Conservation (phyloP, 1,140 invertebrate genomes). For the Phymastichus coffea region DNA sequence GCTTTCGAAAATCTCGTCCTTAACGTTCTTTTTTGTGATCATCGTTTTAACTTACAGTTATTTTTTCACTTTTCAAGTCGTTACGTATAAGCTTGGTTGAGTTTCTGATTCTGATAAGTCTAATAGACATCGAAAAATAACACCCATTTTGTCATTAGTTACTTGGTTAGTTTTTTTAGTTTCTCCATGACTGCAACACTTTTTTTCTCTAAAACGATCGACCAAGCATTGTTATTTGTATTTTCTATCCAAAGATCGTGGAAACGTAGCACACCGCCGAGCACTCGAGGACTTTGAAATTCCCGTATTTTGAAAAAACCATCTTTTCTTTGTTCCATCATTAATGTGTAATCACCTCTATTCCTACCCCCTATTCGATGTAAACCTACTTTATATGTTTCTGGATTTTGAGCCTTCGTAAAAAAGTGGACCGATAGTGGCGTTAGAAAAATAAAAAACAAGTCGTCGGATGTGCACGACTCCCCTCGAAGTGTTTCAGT, state of each 20-base stretch:
- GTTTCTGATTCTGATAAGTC: constrained; percentile 50
- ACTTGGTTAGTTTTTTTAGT: no score
- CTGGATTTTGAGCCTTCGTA: not conserved
- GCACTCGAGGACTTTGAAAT: constrained; percentile 21
- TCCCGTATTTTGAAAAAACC: not conserved
- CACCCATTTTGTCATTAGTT: constrained; percentile 50
- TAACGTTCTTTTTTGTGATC: not conserved
- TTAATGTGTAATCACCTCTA: not conserved
- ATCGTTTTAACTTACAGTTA: constrained; percentile 4
- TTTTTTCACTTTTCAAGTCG: constrained; percentile 22
- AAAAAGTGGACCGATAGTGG: not conserved
- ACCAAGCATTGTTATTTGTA: constrained; percentile 2
- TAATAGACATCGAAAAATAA: constrained; percentile 56
- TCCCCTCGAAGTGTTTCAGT: not conserved
- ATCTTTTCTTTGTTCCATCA: not conserved
- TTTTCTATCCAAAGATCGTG: not conserved
- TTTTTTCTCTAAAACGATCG: not conserved
- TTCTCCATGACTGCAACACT: constrained; percentile 25
- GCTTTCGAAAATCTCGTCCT: constrained; percentile 4
- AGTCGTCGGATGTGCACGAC: not conserved
- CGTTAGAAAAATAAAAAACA: constrained; percentile 20
- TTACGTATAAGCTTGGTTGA: constrained; percentile 46
- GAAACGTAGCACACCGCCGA: not conserved
- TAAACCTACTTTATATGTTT: constrained; percentile 3
- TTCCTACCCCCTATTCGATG: not conserved